Percentiles rank a stretch among this genome's conserved stretches.
phyloP scores from a whole-genome alignment of 1,140 invertebrate species.

The Trichonephila clavata region DNA sequence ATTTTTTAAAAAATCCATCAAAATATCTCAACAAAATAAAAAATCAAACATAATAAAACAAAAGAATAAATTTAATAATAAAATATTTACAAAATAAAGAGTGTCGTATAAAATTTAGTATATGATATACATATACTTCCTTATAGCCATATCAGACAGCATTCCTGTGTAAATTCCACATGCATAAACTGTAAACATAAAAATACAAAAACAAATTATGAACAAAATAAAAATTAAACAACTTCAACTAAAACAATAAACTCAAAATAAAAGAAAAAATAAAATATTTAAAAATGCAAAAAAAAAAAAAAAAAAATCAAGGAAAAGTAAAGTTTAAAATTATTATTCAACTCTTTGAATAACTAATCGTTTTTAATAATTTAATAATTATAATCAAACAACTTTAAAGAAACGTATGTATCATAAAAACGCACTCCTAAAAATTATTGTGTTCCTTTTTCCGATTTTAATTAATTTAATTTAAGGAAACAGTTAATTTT shows the following conservation, averaged over 20 bases:
- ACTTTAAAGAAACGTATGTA: no score
- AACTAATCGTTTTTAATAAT: no score
- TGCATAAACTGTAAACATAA: neutral
- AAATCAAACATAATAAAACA: neutral
- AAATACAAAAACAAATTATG: neutral
- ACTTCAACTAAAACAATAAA: neutral
- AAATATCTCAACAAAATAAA: neutral
- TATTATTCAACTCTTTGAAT: no score
- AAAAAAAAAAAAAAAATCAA: neutral
- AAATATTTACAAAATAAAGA: neutral
- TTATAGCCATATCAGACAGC: neutral
- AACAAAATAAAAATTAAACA: neutral
- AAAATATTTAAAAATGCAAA: neutral
- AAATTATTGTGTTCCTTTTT: no score
- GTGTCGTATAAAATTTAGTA: neutral
- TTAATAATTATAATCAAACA: no score
- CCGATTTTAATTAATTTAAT: no score
- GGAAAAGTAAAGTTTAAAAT: neutral
- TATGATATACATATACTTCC: neutral
- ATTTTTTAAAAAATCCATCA: neutral
- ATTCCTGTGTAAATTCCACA: neutral
- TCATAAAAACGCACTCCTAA: no score
- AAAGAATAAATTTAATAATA: neutral
- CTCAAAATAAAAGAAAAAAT: neutral
- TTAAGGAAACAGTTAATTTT: no score